A percentile compares a stretch with the other conserved stretches of the same genome.
These are phyloP conservation scores for Argya squamiceps DNA, from an alignment of 2,797 vertebrate genomes.

Conservation along the genomic window DNA sequence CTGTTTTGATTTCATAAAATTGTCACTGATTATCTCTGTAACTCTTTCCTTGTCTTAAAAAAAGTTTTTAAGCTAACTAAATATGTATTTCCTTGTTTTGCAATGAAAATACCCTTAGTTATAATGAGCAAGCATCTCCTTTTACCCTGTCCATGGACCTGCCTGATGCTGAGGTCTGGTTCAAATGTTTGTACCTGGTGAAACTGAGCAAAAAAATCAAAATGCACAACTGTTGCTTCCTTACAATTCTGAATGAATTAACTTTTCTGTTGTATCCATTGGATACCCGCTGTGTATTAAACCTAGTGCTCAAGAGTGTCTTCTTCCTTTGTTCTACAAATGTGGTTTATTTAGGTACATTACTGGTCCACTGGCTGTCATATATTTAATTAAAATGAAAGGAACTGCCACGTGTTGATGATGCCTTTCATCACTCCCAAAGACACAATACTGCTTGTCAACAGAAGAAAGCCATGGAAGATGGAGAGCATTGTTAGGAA, in stretches of 20 bases:
- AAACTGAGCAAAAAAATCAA: conserved; percentile 43
- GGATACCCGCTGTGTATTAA: conserved; percentile 59
- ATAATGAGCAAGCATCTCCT: not conserved
- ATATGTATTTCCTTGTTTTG: conserved; percentile 36
- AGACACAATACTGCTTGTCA: conserved; percentile 2
- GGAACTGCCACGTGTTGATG: conserved; percentile 11
- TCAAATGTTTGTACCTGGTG: conserved; percentile 16
- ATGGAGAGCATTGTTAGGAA: not conserved
- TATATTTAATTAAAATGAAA: conserved; percentile 42
- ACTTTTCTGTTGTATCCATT: conserved; percentile 59
- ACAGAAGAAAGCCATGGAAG: not conserved
- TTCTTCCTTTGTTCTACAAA: conserved; percentile 20
- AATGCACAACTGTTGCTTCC: conserved; percentile 39
- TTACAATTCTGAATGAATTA: conserved; percentile 64
- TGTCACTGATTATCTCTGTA: conserved; percentile 8
- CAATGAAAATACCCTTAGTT: conserved; percentile 1
- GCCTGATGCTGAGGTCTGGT: not conserved
- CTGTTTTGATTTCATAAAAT: not conserved
- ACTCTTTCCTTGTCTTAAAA: not conserved
- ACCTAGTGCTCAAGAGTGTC: conserved; percentile 24
- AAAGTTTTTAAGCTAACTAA: conserved; percentile 5
- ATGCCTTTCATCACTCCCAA: conserved; percentile 3
- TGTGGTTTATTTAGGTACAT: conserved; percentile 29
- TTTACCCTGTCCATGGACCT: conserved; percentile 27
- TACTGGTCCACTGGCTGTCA: conserved; percentile 3